Evolutionary conservation across 1,140 invertebrate genomes (phyloP).

Genomic region (Drosophila rufa): DNA sequence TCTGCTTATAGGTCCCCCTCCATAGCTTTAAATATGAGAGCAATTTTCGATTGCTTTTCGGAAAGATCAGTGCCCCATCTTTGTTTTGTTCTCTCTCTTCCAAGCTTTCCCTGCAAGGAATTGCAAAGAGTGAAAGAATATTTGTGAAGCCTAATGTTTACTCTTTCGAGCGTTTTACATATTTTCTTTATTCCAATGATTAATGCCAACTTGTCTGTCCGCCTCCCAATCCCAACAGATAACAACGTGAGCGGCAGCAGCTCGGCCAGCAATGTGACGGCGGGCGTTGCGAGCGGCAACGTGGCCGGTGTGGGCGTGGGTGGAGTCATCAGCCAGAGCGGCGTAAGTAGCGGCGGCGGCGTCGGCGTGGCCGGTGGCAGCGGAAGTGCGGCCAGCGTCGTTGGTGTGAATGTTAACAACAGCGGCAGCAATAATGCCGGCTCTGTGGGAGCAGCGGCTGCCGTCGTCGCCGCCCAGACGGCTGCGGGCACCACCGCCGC

Average conservation of each 20-base stretch:
- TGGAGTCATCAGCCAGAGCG: slow-evolving; percentile 58
- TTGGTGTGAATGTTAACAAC: slow-evolving; percentile 57
- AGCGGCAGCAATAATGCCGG: slow-evolving; percentile 53
- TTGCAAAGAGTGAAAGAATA: too few relatives aligned
- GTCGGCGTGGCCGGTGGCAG: slow-evolving; percentile 51
- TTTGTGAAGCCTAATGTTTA: neutral
- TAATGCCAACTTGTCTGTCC: neutral
- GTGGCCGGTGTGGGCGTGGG: slow-evolving; percentile 59
- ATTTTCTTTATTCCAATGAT: neutral
- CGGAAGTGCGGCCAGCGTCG: slow-evolving; percentile 59
- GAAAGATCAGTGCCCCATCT: too few relatives aligned
- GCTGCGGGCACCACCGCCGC: slow-evolving; percentile 77
- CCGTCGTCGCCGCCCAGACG: slow-evolving; percentile 52
- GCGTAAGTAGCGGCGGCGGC: slow-evolving; percentile 71
- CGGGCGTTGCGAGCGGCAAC: slow-evolving; percentile 60
- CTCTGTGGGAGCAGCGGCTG: slow-evolving; percentile 54
- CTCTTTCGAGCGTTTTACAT: neutral
- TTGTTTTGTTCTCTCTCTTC: too few relatives aligned
- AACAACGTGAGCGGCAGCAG: slow-evolving; percentile 77
- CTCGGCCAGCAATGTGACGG: slow-evolving; percentile 62
- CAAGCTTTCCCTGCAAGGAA: too few relatives aligned
- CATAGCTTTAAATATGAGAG: too few relatives aligned
- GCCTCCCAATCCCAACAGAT: slow-evolving; percentile 33
- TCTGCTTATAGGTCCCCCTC: too few relatives aligned
- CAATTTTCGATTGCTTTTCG: too few relatives aligned